A percentile compares a stretch with the other conserved stretches of the same genome.
These are phyloP conservation scores for Danio aesculapii DNA, from an alignment of 2,797 vertebrate species.

Conservation along the genomic window DNA sequence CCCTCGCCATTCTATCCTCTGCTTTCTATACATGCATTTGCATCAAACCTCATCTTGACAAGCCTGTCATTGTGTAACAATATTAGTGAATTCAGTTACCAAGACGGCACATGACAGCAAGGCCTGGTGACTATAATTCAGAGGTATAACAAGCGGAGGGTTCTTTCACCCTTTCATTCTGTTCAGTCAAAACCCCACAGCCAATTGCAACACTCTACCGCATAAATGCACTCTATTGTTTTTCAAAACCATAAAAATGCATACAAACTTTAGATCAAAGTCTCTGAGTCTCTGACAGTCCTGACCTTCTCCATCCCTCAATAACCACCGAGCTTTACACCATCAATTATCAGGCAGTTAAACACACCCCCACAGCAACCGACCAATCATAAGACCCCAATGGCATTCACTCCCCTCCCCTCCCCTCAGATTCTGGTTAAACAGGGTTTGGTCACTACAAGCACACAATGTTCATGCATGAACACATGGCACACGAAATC, in stretches of 20 bases:
- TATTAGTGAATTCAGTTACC: constrained; percentile 22
- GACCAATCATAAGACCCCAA: constrained; percentile 67
- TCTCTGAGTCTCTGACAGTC: constrained; percentile 16
- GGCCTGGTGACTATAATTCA: constrained; percentile 15
- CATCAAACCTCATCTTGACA: constrained; percentile 9
- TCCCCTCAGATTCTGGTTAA: constrained; percentile 46
- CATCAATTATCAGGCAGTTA: constrained; percentile 26
- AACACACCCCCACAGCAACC: constrained; percentile 58
- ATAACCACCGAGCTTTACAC: constrained; percentile 42
- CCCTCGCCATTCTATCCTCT: background rate
- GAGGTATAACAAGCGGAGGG: background rate
- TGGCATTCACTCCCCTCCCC: constrained; percentile 34
- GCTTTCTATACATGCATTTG: background rate
- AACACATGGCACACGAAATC: constrained; percentile 5
- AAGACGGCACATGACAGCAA: background rate
- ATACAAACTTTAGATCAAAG: constrained; percentile 21
- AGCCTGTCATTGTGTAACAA: constrained; percentile 11
- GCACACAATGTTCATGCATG: constrained; percentile 11
- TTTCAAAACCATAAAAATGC: constrained; percentile 18
- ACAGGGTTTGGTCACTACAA: constrained; percentile 54
- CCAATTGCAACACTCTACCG: background rate
- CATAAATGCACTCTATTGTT: background rate
- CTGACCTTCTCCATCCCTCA: constrained; percentile 9
- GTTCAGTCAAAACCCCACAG: background rate
- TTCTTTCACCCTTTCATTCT: background rate